Base-by-base conservation (phyloP, 2,113 vertebrate genomes). In the Pangasianodon hypophthalmus region DNA sequence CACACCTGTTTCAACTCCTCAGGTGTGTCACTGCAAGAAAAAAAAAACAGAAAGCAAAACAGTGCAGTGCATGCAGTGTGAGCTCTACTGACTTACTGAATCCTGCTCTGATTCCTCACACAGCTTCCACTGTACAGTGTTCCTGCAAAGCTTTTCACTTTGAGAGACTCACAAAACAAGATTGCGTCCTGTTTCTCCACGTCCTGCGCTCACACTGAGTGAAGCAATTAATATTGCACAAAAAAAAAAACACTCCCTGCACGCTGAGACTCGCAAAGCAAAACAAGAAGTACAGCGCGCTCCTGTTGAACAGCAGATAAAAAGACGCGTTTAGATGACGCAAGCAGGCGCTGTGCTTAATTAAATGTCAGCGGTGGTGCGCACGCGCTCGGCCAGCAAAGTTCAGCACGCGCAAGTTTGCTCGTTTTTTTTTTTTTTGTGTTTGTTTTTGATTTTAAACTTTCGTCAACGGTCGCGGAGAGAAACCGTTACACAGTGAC, bases 291-390 rank as follows among this genome's bases (percentile, higher is more conserved):
- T 52, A 52, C 50, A 11, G 50, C 50, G 9, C 10, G 50, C 2
- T 52, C 50, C 50, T 52, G 50, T 52, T 52, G 11, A 10, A 52
- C 37, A 52, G 10, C 50, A 0, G 50, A 52, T 11, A 52, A 11
- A 52, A 11, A 11, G 82, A 44, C 82, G 82, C 82, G 32, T 41
- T 14, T 24, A 60, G 32, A 84, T 84, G 82, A 84, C 82, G 82
- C 11, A 21, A 7, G 32, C 54, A 44, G 37, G 82, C 60, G 62
- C 13, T 54, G 16, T 52, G 46, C 24, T 69, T 19, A 16, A 69
- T 52, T 13, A 32, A 69, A 71, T 21, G 26, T 32, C 44, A 52
- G 29, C 64, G 6, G 24, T 19, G 24, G 24, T n/a, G 62, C 62
- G 84, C 62, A 32, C 29, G 84, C 84, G 62, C 62, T 69, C 60